Evolutionary conservation across 2,888 invertebrate species (phyloP).

Genomic region (Dynastes tityus): DNA sequence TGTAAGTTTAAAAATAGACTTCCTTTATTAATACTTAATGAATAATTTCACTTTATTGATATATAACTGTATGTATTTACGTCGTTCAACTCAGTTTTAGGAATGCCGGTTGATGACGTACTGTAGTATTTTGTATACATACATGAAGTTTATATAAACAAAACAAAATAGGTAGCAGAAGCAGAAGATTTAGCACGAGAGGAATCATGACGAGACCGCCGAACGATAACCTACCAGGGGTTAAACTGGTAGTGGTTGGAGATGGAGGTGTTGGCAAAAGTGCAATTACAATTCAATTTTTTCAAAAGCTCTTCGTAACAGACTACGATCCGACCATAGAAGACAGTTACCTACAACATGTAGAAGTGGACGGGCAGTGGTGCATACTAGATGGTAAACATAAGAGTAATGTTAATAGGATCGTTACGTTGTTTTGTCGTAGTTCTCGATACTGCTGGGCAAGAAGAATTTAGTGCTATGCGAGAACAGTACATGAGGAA

Average conservation of each 20-base stretch:
- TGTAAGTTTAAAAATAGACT: slow-evolving; percentile 45
- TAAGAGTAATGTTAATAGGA: not conserved
- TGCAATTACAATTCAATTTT: slow-evolving; percentile 97
- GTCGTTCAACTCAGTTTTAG: slow-evolving; percentile 51
- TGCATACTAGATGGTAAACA: slow-evolving; percentile 89
- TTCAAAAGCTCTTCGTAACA: slow-evolving; percentile 94
- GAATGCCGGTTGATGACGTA: slow-evolving; percentile 58
- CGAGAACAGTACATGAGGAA: slow-evolving; percentile 94
- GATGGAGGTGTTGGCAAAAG: slow-evolving; percentile 97
- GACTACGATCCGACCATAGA: slow-evolving; percentile 98
- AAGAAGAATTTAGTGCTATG: slow-evolving; percentile 97
- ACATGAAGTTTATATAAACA: slow-evolving; percentile 53
- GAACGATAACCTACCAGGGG: slow-evolving; percentile 82
- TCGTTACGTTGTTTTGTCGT: slow-evolving; percentile 55
- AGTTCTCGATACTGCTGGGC: slow-evolving; percentile 96
- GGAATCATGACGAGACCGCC: slow-evolving; percentile 79
- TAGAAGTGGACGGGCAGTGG: slow-evolving; percentile 93
- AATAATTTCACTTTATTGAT: slow-evolving; percentile 13
- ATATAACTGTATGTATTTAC: slow-evolving; percentile 15
- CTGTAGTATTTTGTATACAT: slow-evolving; percentile 43
- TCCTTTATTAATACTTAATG: slow-evolving; percentile 4
- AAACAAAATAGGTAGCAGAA: slow-evolving; percentile 64
- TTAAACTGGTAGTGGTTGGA: slow-evolving; percentile 93
- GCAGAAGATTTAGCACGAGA: slow-evolving; percentile 63
- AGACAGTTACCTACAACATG: slow-evolving; percentile 95